Percentiles rank a stretch among this genome's conserved stretches.
phyloP scores from a whole-genome alignment of 2,888 invertebrate species.

The Ophion slaviceki region DNA sequence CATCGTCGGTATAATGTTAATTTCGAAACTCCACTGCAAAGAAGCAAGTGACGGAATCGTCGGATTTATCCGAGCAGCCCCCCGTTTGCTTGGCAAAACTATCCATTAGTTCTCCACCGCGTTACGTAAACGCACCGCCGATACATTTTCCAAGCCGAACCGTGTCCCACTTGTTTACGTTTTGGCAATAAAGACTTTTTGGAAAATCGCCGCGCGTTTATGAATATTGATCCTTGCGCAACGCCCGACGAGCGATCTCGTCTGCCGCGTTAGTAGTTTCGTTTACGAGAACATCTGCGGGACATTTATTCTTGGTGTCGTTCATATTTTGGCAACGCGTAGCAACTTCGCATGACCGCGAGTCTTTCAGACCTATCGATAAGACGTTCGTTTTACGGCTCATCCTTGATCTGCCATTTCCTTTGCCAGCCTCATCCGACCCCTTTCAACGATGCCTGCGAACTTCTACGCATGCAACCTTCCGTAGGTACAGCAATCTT shows the following conservation, averaged over 20 bases:
- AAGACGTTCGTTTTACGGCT: too few relatives aligned
- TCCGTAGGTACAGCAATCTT: too few relatives aligned
- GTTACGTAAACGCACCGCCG: slow-evolving; percentile 26
- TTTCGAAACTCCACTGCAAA: background rate
- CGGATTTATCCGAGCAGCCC: background rate
- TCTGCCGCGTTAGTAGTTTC: slow-evolving; percentile 6
- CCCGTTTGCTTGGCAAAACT: slow-evolving; percentile 20
- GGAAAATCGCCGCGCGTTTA: slow-evolving; percentile 22
- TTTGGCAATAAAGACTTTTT: slow-evolving; percentile 35
- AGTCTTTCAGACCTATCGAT: too few relatives aligned
- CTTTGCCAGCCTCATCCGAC: too few relatives aligned
- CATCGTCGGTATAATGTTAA: background rate
- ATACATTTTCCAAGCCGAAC: slow-evolving; percentile 30
- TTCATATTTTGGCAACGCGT: slow-evolving; percentile 48
- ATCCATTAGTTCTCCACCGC: slow-evolving; percentile 14
- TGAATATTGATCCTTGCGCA: slow-evolving; percentile 42
- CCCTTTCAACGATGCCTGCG: too few relatives aligned
- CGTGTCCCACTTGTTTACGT: slow-evolving; percentile 13
- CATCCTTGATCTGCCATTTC: background rate
- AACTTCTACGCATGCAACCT: too few relatives aligned
- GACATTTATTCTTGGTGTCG: slow-evolving; percentile 53
- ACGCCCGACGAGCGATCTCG: slow-evolving; percentile 15
- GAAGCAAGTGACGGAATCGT: background rate
- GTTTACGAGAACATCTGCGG: slow-evolving; percentile 10
- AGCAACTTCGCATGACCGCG: slow-evolving; percentile 11